Conservation (phyloP, 2,113 vertebrate species). For the Puffinus mauretanicus region DNA sequence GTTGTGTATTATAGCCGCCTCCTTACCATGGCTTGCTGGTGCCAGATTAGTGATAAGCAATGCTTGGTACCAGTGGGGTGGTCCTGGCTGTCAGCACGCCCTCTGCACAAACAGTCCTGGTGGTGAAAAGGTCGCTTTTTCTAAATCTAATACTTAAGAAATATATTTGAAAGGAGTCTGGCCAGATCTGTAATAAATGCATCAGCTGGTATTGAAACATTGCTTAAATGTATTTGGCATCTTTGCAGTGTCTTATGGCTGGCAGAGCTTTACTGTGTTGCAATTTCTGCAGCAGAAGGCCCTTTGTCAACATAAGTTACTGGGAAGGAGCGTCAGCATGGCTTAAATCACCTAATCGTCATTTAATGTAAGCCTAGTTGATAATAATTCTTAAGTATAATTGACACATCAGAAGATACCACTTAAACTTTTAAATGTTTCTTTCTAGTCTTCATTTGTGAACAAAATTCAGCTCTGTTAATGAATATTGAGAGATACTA, state of each 20-base stretch:
- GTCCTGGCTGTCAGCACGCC: background rate
- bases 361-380: background rate
- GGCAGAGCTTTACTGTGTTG: background rate
- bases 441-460: background rate
- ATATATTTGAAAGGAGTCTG: background rate
- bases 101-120: background rate
- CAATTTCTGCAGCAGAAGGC: background rate
- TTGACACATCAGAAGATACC: background rate
- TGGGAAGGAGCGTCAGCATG: background rate
- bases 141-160: background rate
- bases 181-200: background rate
- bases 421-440: background rate
- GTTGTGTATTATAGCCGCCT: background rate
- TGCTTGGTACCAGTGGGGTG: background rate
- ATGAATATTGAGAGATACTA: background rate
- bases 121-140: background rate
- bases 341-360: background rate
- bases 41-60: background rate
- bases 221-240: slow-evolving; percentile 7
- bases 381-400: background rate
- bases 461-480: background rate
- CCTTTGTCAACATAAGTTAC: background rate
- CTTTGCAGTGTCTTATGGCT: background rate
- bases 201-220: background rate
- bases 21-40: background rate